Evolutionary conservation across 2,888 invertebrate genomes (phyloP).

Genomic region (Athripsodes cinereus): DNA sequence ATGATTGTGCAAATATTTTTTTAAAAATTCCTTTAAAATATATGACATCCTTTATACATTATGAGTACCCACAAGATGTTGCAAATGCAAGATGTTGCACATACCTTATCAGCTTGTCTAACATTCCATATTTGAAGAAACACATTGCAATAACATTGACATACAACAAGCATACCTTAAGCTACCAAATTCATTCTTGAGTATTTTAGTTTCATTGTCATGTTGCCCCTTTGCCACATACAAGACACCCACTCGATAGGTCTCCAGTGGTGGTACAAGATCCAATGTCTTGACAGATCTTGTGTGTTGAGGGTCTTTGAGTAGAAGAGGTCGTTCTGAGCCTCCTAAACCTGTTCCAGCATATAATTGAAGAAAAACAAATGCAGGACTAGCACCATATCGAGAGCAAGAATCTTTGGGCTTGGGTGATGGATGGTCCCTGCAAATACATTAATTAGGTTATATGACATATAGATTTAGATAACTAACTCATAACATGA

Average conservation of each 20-base stretch:
- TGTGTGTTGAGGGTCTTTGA: slow-evolving; percentile 47
- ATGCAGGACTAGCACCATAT: slow-evolving; percentile 81
- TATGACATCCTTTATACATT: too few species aligned
- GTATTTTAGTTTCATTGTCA: slow-evolving; percentile 76
- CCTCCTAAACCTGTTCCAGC: slow-evolving; percentile 67
- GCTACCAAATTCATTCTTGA: slow-evolving; percentile 86
- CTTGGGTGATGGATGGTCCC: slow-evolving; percentile 37
- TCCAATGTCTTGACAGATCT: slow-evolving; percentile 70
- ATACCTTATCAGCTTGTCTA: too few species aligned
- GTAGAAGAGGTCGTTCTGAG: slow-evolving; percentile 54
- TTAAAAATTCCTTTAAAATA: too few species aligned
- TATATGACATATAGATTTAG: too few species aligned
- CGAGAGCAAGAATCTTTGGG: slow-evolving; percentile 36
- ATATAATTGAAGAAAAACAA: slow-evolving; percentile 87
- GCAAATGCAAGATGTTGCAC: too few species aligned
- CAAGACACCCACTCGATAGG: slow-evolving; percentile 85
- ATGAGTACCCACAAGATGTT: too few species aligned
- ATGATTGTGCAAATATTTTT: too few species aligned
- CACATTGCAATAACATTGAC: too few species aligned
- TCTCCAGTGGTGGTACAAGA: slow-evolving; percentile 87
- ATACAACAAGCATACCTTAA: too few species aligned
- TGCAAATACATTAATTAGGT: slow-evolving; percentile 27
- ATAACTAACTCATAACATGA: too few species aligned
- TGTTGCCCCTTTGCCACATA: slow-evolving; percentile 86
- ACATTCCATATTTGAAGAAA: too few species aligned